Evolutionary conservation across 64 coral and sea anemone genomes (phyloP), one percentile per base, ranked within the genome.

Genomic region (Anthopleura sola): DNA sequence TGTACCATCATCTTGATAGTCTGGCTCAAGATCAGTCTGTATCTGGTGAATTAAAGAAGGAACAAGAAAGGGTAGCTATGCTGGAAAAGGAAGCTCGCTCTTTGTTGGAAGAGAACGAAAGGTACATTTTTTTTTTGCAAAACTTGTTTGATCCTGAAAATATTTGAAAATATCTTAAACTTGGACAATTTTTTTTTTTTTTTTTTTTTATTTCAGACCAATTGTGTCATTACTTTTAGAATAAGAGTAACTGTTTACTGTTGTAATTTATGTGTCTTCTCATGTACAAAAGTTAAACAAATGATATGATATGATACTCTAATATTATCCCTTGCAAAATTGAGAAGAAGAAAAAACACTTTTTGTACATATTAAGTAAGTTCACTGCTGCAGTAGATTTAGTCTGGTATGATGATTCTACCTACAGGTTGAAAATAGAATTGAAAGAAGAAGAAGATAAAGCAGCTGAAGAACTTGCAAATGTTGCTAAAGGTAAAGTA

Each of bases 91-190:
- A 92, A 36, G 96, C 93, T 38, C 91, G 85, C 40, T 37, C 81
- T 68, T 82, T 94, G 26, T 29, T 98, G 60, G 79, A 89, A 36
- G 96, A 98, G 48, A 98, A 98, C 81, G 92, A 86, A 76, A 98
- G 96, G 96, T 71, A 62, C 17, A 58, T 5, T 58, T 4, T 23
- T 58, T 20, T 5, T 21, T n/a, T n/a, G n/a, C n/a, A n/a, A n/a
- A n/a, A n/a, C n/a, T n/a, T n/a, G n/a, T n/a, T n/a, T n/a, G n/a
- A 20, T 58, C 21, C 55, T 58, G 16, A 58, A 58, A 58, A 21
- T 20, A 21, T 23, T 58, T 0, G n/a, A n/a, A n/a, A 21, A 58
- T 16, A 0, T 58, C 17, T 20, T 58, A 58, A 58, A 3, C 18
- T 58, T n/a, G n/a, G n/a, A n/a, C n/a, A n/a, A n/a, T n/a, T n/a